Base-by-base conservation (phyloP, 2,888 invertebrate species). In the Seira ritae region DNA sequence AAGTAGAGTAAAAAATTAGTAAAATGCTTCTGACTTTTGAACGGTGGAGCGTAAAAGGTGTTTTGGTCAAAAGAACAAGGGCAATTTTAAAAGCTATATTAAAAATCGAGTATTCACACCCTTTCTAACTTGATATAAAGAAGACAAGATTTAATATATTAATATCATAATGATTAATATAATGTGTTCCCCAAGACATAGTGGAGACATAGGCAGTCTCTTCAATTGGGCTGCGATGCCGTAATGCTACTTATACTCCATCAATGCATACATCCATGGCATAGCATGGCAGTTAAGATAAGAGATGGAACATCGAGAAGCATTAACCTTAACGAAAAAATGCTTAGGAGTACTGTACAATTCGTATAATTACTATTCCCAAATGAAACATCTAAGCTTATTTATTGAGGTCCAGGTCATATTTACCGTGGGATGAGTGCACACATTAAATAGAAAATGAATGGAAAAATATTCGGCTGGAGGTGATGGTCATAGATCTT, bases 381-480 rank as follows among this genome's bases (percentile, higher is more conserved):
- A 6, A 42, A 42, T 42, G 42, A 12, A 12, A 6, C 6, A 8
- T 42, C 42, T 42, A 42, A 42, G 6, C 6, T 31, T 31, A 31
- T 31, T 55, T 55, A 55, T 55, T 55, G 55, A 55, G 55, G 55
- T 55, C 55, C 55, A 55, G 55, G 55, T 55, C 55, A 55, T 55
- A 17, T 55, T 55, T 17, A 55, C 15, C 55, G 55, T 55, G 3
- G 15, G 31, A 31, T 55, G 17, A 55, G 15, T 42, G 12, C 42
- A 55, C 15, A 17, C 12, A 3, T 55, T 8, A 42, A 12, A 8
- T 42, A 6, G 12, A 17, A 55, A 55, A 55, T 55, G 55, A 55
- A 55, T 55, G 31, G 55, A 55, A 55, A 55, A 55, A 17, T 55
- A 55, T 8, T 55, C 15, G n/a, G 55, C 17, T 31, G 31, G 31